Percentiles rank a stretch among this genome's conserved stretches.
These are phyloP conservation scores for Diabrotica undecimpunctata DNA, from an alignment of 1,140 invertebrate species.

Conservation along the genomic window DNA sequence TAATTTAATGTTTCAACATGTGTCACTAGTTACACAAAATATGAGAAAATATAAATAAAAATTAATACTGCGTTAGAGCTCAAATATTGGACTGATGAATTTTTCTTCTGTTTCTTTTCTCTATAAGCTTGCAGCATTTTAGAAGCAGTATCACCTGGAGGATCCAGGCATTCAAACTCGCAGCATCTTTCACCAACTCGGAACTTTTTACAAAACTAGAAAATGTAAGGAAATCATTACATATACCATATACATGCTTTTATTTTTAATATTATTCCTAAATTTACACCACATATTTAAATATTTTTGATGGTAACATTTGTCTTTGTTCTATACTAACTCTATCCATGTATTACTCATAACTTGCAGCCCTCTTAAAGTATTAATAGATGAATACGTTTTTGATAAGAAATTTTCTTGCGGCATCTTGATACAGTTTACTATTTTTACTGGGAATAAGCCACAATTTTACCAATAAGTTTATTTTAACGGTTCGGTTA, in stretches of 20 bases:
- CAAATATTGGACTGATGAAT: background rate
- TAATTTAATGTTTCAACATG: too few relatives aligned
- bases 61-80: background rate
- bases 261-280: background rate
- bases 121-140: slow-evolving; percentile 38
- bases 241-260: slow-evolving; percentile 13
- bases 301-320: background rate
- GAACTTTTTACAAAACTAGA: slow-evolving; percentile 72
- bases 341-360: background rate
- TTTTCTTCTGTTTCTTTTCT: slow-evolving; percentile 12
- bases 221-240: too few relatives aligned
- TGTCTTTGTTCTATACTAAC: background rate
- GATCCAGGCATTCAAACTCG: slow-evolving; percentile 72
- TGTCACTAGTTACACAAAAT: too few relatives aligned
- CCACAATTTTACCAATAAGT: too few relatives aligned
- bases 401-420: too few relatives aligned
- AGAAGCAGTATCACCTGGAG: slow-evolving; percentile 55
- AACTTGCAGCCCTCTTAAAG: too few relatives aligned
- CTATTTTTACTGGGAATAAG: too few relatives aligned
- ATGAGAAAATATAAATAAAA: too few relatives aligned
- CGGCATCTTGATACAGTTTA: too few relatives aligned
- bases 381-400: too few relatives aligned
- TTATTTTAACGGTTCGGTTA: too few relatives aligned
- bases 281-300: background rate
- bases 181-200: slow-evolving; percentile 71